Base-by-base conservation (phyloP, 2,888 invertebrate species). In the Cotesia congregata region DNA sequence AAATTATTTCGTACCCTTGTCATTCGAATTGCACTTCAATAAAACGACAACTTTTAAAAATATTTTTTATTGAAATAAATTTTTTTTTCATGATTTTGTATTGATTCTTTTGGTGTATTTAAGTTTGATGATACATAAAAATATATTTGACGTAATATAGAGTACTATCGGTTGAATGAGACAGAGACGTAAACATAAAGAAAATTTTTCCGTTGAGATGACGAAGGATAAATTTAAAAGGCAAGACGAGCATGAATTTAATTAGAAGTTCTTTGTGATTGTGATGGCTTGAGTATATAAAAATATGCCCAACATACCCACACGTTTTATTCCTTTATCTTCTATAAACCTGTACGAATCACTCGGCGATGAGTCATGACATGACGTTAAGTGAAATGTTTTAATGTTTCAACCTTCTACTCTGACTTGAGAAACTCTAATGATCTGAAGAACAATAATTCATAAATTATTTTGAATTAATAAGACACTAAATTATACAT, bases 211-310 rank as follows among this genome's bases (percentile, higher is more conserved):
- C 65, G 60, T 60, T 68, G 38, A 67, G 40, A 50, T 59, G 68
- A 60, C 71, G 64, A 71, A 12, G 60, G 65, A 17, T 5, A 17
- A 61, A 74, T 41, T 61, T 75, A 60, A 30, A 30, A 62, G 65
- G 74, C 59, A 74, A 71, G 71, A 61, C 62, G 60, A 68, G 64
- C 75, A 62, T 70, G 71, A 74, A 20, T 67, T 72, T 80, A 80
- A 80, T 80, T 78, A 77, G 76, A 75, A 78, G 76, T 79, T 77
- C 80, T 80, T 50, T 80, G 79, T 80, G 75, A 74, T 74, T 72
- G 74, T 59, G 30, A 30, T 30, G 30, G 30, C 77, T 62, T 76
- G 40, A 75, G 40, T 12, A 73, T 75, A 60, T 67, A 68, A 71
- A 72, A 67, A 50, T 62, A 75, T 67, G 50, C 17, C 41, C 40